Evolutionary conservation across 2,797 vertebrate species (phyloP).

Genomic region (Dipus sagitta): DNA sequence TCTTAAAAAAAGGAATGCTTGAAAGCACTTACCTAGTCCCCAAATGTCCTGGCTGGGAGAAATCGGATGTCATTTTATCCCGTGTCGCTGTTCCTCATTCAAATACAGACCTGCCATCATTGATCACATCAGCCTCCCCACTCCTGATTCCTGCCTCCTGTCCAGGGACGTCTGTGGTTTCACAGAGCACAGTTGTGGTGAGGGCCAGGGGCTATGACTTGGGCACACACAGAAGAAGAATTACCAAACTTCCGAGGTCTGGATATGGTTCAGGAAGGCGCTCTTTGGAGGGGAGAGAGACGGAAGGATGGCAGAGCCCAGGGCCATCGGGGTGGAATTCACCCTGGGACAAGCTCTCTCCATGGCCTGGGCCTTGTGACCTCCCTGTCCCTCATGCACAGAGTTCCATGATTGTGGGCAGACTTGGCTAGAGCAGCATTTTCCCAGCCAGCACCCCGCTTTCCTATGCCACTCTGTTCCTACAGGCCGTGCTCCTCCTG

Average conservation of each 20-base stretch:
- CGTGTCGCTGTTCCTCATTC: not conserved
- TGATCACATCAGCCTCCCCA: fast-evolving
- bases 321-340: not conserved
- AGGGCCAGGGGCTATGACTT: not conserved
- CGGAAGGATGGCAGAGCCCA: not conserved
- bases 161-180: not conserved
- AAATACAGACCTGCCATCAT: not conserved
- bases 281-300: not conserved
- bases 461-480: not conserved
- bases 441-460: not conserved
- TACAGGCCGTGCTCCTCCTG: fast-evolving
- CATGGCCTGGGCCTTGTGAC: not conserved
- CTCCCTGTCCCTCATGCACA: fast-evolving
- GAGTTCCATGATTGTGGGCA: not conserved
- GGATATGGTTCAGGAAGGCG: not conserved
- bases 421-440: not conserved
- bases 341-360: not conserved
- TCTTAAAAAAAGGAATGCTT: constrained; percentile 67
- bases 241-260: not conserved
- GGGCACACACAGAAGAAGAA: not conserved
- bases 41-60: constrained; percentile 56
- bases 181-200: not conserved
- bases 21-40: constrained; percentile 68
- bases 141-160: not conserved
- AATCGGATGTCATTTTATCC: constrained; percentile 2